Evolutionary conservation across 2,797 vertebrate species (phyloP).

Genomic region (Fistularia tabacaria): DNA sequence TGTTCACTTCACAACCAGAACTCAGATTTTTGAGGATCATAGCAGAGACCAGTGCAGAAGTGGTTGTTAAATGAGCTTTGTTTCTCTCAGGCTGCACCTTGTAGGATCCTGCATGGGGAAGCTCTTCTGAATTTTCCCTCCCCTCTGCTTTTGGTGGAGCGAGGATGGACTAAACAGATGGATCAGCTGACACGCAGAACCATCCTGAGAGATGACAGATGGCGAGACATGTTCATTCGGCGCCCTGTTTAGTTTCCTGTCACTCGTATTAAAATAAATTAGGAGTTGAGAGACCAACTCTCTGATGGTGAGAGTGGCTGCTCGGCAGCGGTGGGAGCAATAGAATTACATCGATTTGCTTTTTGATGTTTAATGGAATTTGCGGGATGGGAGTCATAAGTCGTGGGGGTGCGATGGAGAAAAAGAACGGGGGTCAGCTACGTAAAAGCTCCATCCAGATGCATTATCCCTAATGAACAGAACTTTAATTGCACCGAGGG

Average conservation of each 20-base stretch:
- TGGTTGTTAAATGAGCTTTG: constrained; percentile 47
- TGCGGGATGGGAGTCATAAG: constrained; percentile 19
- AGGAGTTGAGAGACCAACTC: constrained; percentile 48
- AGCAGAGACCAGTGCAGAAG: constrained; percentile 4
- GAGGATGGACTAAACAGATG: constrained; percentile 49
- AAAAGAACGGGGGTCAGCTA: constrained; percentile 9
- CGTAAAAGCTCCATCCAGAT: constrained; percentile 25
- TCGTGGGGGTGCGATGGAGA: constrained; percentile 6
- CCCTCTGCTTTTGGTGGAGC: constrained; percentile 32
- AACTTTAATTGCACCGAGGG: constrained; percentile 36
- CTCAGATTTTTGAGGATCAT: neutral
- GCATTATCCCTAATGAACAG: constrained; percentile 24
- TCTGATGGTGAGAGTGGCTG: constrained; percentile 12
- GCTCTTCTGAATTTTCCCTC: constrained; percentile 27
- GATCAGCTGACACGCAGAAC: constrained; percentile 49
- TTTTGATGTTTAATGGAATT: constrained; percentile 60
- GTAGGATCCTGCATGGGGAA: constrained; percentile 5
- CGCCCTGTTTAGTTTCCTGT: constrained; percentile 54
- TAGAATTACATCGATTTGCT: constrained; percentile 52
- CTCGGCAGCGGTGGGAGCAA: constrained; percentile 33
- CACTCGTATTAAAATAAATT: constrained; percentile 45
- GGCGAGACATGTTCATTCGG: constrained; percentile 47
- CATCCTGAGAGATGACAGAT: constrained; percentile 55
- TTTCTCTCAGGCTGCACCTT: constrained; percentile 27
- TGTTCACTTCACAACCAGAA: constrained; percentile 31